Conservation (phyloP, 2,888 invertebrate species). For the Lypha dubia region DNA sequence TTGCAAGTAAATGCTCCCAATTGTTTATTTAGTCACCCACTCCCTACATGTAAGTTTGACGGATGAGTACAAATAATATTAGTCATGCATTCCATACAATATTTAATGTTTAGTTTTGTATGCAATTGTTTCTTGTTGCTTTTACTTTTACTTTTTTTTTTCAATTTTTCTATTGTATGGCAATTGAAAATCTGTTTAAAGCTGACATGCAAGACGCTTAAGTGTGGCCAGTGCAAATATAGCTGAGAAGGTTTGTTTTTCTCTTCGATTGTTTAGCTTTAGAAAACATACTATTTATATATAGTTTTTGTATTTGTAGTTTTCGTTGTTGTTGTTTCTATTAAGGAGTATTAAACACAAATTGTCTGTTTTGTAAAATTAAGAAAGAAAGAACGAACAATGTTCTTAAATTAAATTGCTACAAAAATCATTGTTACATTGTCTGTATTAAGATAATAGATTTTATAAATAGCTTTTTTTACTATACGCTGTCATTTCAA, state of each 20-base stretch:
- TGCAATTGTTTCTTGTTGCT: conserved; percentile 45
- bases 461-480: conserved; percentile 31
- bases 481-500: neutral
- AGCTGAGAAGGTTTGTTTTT: conserved; percentile 6
- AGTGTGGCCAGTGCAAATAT: conserved; percentile 59
- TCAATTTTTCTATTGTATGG: conserved; percentile 41
- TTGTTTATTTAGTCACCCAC: conserved; percentile 57
- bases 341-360: conserved; percentile 58
- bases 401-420: conserved; percentile 54
- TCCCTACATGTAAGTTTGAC: conserved; percentile 26
- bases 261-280: conserved; percentile 48
- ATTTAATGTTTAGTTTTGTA: conserved; percentile 52
- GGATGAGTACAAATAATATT: conserved; percentile 29
- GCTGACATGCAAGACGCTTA: conserved; percentile 71
- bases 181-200: conserved; percentile 67
- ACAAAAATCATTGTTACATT: conserved; percentile 59
- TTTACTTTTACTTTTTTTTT: conserved; percentile 33
- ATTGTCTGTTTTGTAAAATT: conserved; percentile 35
- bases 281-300: conserved; percentile 53
- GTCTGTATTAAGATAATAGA: conserved; percentile 37
- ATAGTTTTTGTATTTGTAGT: no score
- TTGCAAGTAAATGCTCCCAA: neutral
- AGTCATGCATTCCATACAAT: conserved; percentile 37
- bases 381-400: conserved; percentile 21
- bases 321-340: conserved; percentile 24